Conservation (phyloP, 2,113 vertebrate genomes). For the Lophotis ruficrista region DNA sequence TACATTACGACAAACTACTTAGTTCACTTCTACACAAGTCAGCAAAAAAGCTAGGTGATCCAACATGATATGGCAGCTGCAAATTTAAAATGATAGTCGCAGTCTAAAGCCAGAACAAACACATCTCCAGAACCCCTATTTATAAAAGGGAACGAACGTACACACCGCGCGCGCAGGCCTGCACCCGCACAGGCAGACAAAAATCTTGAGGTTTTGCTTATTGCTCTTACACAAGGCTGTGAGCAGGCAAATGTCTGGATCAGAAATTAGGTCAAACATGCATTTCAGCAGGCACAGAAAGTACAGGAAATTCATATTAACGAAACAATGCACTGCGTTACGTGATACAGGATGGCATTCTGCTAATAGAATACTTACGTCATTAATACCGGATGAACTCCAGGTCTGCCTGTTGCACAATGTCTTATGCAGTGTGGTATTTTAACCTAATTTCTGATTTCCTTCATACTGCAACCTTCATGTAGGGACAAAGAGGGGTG, state of each 20-base stretch:
- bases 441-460: slow-evolving; percentile 78
- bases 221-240: slow-evolving; percentile 50
- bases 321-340: slow-evolving; percentile 46
- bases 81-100: slow-evolving; percentile 21
- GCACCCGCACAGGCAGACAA: background rate
- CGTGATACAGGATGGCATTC: slow-evolving; percentile 49
- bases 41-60: slow-evolving; percentile 33
- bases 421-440: slow-evolving; percentile 41
- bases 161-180: background rate
- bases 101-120: slow-evolving; percentile 36
- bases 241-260: slow-evolving; percentile 40
- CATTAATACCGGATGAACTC: slow-evolving; percentile 67
- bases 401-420: slow-evolving; percentile 70
- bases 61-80: slow-evolving; percentile 20
- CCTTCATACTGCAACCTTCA: slow-evolving; percentile 18
- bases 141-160: slow-evolving; percentile 8
- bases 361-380: slow-evolving; percentile 53
- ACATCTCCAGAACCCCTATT: background rate
- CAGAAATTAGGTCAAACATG: slow-evolving; percentile 77
- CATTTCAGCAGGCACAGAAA: slow-evolving; percentile 65
- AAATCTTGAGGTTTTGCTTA: slow-evolving; percentile 48
- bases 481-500: background rate
- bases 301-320: slow-evolving; percentile 59
- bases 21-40: slow-evolving; percentile 40
- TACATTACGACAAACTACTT: slow-evolving; percentile 29